Evolutionary conservation across 2,888 invertebrate species (phyloP), one percentile per base, ranked within the genome.

Genomic region (Trimorus sp.): DNA sequence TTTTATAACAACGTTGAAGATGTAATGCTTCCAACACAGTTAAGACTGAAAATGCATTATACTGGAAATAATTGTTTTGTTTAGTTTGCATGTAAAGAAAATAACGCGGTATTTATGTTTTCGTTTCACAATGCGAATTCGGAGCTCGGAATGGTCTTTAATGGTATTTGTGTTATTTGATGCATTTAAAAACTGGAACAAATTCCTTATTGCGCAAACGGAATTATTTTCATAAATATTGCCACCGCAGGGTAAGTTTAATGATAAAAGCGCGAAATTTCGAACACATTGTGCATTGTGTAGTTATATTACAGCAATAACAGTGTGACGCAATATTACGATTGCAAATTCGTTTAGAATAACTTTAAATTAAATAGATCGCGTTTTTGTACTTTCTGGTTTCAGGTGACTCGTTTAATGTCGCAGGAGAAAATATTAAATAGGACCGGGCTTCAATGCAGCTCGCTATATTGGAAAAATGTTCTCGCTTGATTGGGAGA

Each of bases 21-120:
- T 48, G 59, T 59, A 58, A 53, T 15, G 40, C 11, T 66, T 66
- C 38, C 5, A 8, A 38, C 38, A 69, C 48, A 51, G 48, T 70
- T 59, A 37, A n/a, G 3, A 37, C 59, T 48, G 59, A 59, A 58
- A 69, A 58, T n/a, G 14, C 49, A 62, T 62, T 62, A 49, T 62
- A 6, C 49, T 51, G 15, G 40, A 16, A 65, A 51, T 53, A 51
- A 65, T 53, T 14, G 38, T 65, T 65, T 65, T 7, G 38, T 51
- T 65, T 15, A 38, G 48, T 53, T 65, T 53, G 15, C 11, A n/a
- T 40, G 12, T 5, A 37, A 16, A 1, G 53, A 51, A 40, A 65
- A 53, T 36, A 65, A 51, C 40, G 16, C 9, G 8, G 6, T 53
- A 53, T 53, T 53, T 49, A 14, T 12, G n/a, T 49, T 49, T 49